Percentiles rank a stretch among this genome's conserved stretches.
These are phyloP conservation scores for Druceiella hillmani DNA, from an alignment of 2,888 invertebrate genomes.

Conservation along the genomic window DNA sequence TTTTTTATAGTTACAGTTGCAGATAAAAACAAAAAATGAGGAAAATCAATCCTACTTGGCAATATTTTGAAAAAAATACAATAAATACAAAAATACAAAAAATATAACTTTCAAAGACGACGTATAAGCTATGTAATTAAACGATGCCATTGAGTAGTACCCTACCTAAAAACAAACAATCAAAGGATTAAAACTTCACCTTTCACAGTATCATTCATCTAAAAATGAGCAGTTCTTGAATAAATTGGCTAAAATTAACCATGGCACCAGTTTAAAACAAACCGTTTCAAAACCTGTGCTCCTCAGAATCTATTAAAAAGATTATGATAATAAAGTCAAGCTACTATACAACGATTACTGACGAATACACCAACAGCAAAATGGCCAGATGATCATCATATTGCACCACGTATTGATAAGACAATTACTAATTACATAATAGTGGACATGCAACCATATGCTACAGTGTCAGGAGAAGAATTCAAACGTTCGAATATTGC, in stretches of 20 bases:
- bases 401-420: constrained; percentile 13
- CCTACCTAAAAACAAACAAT: constrained; percentile 9
- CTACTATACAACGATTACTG: constrained; percentile 9
- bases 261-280: constrained; percentile 7
- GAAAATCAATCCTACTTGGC: constrained; percentile 9
- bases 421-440: too few species aligned
- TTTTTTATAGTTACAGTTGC: too few species aligned
- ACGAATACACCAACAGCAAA: constrained; percentile 7
- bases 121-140: constrained; percentile 9
- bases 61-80: constrained; percentile 11
- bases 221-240: constrained; percentile 8
- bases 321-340: too few species aligned
- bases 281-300: constrained; percentile 3
- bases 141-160: constrained; percentile 9
- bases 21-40: constrained; percentile 4
- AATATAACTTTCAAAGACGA: constrained; percentile 7
- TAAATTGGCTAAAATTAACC: constrained; percentile 10
- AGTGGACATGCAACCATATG: too few species aligned
- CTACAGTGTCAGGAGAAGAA: too few species aligned
- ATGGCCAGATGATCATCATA: constrained; percentile 13
- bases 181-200: constrained; percentile 11
- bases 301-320: too few species aligned
- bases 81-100: too few species aligned
- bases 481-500: constrained; percentile 12
- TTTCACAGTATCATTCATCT: constrained; percentile 10